These are phyloP conservation scores for Gambusia affinis DNA, from an alignment of 2,113 vertebrate genomes.

Conservation along the genomic window DNA sequence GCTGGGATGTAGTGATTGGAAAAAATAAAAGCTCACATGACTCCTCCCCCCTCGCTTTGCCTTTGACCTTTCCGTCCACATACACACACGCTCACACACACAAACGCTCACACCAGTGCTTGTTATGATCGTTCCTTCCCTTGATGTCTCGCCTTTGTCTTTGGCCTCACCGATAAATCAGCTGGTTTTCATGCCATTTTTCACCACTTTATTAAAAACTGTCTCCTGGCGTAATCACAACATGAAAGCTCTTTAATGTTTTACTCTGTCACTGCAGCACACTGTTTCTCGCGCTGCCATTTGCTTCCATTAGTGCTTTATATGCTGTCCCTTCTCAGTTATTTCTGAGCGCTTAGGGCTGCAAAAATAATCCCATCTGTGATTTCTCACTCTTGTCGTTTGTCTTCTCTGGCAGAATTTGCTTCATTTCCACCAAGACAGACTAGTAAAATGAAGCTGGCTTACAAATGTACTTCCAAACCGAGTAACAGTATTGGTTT, in stretches of 20 bases:
- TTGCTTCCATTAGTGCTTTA: conserved; percentile 20
- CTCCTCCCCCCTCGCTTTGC: conserved; percentile 26
- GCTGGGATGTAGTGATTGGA: conserved; percentile 17
- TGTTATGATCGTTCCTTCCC: conserved; percentile 1
- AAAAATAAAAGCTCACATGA: conserved; percentile 26
- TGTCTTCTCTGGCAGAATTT: conserved; percentile 34
- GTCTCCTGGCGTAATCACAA: conserved; percentile 9
- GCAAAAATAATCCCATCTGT: conserved; percentile 56
- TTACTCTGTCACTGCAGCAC: background rate
- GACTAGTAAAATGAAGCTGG: conserved; percentile 1
- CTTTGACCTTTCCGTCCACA: conserved; percentile 29
- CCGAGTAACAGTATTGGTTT: background rate
- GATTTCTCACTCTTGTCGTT: conserved; percentile 52
- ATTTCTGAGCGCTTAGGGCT: conserved; percentile 51
- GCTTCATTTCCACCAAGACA: conserved; percentile 10
- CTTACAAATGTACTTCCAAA: background rate
- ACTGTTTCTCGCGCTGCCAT: background rate
- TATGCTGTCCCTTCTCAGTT: conserved; percentile 1
- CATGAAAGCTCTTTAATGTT: background rate
- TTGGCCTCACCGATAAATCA: conserved; percentile 15
- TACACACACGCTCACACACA: background rate
- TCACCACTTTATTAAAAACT: background rate
- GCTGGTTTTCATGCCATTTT: background rate
- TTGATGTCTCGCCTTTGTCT: conserved; percentile 3
- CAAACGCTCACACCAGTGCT: background rate